Percentiles rank a stretch among this genome's conserved stretches.
Evolutionary conservation across 2,888 invertebrate genomes (phyloP).

Genomic region (Lochmaea capreae): DNA sequence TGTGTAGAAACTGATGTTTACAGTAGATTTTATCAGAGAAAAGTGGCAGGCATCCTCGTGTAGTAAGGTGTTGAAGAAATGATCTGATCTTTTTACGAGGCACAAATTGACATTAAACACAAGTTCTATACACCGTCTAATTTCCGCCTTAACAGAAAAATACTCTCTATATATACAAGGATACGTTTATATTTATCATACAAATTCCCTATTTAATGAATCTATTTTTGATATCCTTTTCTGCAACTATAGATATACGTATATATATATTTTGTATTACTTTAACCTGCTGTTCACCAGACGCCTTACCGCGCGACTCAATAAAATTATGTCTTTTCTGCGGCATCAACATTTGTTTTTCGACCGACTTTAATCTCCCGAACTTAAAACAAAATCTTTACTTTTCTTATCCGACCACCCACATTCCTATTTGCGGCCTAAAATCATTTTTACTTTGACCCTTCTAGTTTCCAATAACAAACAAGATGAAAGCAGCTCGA

Average conservation of each 20-base stretch:
- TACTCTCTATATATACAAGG: not conserved
- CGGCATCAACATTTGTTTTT: conserved; percentile 17
- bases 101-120: conserved; percentile 55
- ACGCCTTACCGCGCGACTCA: conserved; percentile 7
- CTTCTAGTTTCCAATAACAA: conserved; percentile 24
- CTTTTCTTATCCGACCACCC: conserved; percentile 22
- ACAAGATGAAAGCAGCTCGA: conserved; percentile 23
- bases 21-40: conserved; percentile 45
- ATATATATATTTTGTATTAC: not conserved
- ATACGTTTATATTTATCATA: not conserved
- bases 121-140: conserved; percentile 39
- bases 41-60: conserved; percentile 54
- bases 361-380: conserved; percentile 23
- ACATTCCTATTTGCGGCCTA: conserved; percentile 10
- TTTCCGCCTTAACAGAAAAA: conserved; percentile 35
- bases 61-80: conserved; percentile 57
- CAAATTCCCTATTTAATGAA: not conserved
- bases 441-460: conserved; percentile 23
- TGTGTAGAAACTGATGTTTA: conserved; percentile 49
- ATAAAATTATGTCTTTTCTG: conserved; percentile 11
- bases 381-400: conserved; percentile 24
- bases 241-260: too few relatives aligned
- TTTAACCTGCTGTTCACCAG: not conserved
- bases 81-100: conserved; percentile 50
- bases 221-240: too few relatives aligned